Evolutionary conservation across 2,888 invertebrate genomes (phyloP).

Genomic region (Periphyllus acericola): DNA sequence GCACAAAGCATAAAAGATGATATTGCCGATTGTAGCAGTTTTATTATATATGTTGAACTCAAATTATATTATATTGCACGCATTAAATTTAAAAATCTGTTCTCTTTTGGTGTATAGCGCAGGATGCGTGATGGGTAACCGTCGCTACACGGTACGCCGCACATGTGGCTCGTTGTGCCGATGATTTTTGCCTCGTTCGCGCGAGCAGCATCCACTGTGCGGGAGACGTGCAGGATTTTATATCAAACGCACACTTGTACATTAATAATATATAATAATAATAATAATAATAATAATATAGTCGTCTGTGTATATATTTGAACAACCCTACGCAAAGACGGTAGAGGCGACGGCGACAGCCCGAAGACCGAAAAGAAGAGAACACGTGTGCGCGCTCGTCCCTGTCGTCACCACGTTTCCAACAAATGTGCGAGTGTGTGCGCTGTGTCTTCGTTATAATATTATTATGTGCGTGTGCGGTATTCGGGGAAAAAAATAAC

Average conservation of each 20-base stretch:
- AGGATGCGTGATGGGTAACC: background rate
- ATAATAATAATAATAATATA: slow-evolving; percentile 25
- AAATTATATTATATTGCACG: background rate
- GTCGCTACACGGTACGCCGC: background rate
- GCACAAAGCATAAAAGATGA: background rate
- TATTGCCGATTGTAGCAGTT: background rate
- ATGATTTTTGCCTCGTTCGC: slow-evolving; percentile 29
- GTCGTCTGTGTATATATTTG: background rate
- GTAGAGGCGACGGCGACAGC: background rate
- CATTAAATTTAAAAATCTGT: background rate
- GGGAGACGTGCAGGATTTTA: slow-evolving; percentile 47
- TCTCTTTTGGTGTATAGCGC: background rate
- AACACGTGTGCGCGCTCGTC: slow-evolving; percentile 20
- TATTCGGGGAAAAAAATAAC: background rate
- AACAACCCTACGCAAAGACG: slow-evolving; percentile 18
- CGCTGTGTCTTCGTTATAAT: background rate
- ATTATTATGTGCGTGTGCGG: background rate
- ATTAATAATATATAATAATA: slow-evolving; percentile 8
- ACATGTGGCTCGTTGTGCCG: background rate
- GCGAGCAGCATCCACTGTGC: slow-evolving; percentile 8
- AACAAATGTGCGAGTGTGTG: slow-evolving; percentile 35
- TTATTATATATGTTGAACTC: background rate
- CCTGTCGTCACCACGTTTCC: slow-evolving; percentile 17
- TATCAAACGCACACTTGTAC: slow-evolving; percentile 30
- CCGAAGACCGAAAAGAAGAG: background rate